Evolutionary conservation across 2,113 vertebrate genomes (phyloP), one percentile per base, ranked within the genome.

Genomic region (Platycercus adscitus): DNA sequence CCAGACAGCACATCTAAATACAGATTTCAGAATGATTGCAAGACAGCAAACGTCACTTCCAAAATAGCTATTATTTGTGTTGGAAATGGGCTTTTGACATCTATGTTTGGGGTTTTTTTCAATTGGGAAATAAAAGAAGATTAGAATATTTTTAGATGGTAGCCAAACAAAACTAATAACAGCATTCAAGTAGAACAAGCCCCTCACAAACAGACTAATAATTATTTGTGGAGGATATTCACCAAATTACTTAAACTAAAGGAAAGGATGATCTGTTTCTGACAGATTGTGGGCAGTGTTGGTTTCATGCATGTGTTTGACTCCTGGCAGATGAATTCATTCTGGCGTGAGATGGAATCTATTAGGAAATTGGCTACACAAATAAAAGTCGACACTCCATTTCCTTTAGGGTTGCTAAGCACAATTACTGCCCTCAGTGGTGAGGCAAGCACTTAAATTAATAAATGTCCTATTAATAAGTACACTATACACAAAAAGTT

Each of bases 391-490:
- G 81, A 83, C 55, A 84, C 55, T 96, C 84, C 82, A 83, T 95
- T 96, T 95, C 89, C 71, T 95, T 88, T 60, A 75, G 60, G 85
- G 94, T 90, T 96, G 87, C 94, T 90, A 91, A 90, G 94, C 81
- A 41, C 64, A 81, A 39, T 92, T 94, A 91, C 78, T 96, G 61
- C 73, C 41, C 84, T 97, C 81, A 53, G 68, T 93, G 81, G 77
- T 92, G 76, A 76, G 28, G 60, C 75, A 91, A 94, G 86, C 84
- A 82, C 65, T 90, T 95, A 91, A 88, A 90, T 90, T 87, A 93
- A 90, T 92, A 93, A 93, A 94, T 95, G 76, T 75, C 89, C 93
- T 86, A 76, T 93, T 91, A 96, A 96, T 89, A 70, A 94, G 89
- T 81, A 88, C 81, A 81, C 65, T 92, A 94, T 95, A 96, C 43